Conservation (phyloP, 2,113 vertebrate species). For the Hippolais icterina region DNA sequence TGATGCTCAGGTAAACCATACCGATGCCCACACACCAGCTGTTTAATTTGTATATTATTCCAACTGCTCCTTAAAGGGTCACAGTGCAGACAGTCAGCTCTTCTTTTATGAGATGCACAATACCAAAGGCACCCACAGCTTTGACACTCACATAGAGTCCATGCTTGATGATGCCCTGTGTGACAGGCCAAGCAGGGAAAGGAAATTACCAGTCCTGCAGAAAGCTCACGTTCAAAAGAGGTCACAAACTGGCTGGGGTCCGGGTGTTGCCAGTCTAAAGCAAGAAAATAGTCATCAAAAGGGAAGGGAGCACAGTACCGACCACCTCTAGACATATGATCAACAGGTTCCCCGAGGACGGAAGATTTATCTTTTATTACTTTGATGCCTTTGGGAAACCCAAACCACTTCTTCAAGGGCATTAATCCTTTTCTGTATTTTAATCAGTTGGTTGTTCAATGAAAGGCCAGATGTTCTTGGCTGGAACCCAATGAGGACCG, state of each 20-base stretch:
- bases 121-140: neutral
- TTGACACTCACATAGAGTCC: neutral
- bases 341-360: rapidly evolving
- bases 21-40: neutral
- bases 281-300: neutral
- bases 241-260: neutral
- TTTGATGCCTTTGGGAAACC: neutral
- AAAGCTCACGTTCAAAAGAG: neutral
- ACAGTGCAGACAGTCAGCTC: neutral
- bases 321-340: neutral
- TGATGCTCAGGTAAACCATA: neutral
- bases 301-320: neutral
- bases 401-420: neutral
- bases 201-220: neutral
- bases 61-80: neutral
- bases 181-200: neutral
- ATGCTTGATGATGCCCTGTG: neutral
- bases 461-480: neutral
- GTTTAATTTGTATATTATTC: neutral
- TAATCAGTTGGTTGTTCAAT: neutral
- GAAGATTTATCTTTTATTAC: neutral
- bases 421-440: neutral
- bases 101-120: neutral
- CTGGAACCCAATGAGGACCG: neutral
- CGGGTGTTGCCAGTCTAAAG: neutral